Conservation (phyloP, 2,113 vertebrate genomes). For the Carlito syrichta region DNA sequence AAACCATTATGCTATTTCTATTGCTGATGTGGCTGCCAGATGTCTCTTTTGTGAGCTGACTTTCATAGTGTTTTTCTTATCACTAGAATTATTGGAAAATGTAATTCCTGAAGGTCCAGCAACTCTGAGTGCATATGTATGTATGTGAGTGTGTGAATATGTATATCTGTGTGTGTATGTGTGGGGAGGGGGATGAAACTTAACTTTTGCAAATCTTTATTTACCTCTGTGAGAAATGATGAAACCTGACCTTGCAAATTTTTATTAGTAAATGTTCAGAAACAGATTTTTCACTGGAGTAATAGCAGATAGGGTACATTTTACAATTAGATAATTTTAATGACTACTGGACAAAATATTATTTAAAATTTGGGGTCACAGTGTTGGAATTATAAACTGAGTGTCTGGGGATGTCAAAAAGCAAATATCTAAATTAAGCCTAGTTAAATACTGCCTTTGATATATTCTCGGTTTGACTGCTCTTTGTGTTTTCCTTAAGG, state of each 20-base stretch:
- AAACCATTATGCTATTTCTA: not conserved
- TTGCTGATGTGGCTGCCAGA: slow-evolving; percentile 10
- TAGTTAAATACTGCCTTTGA: not conserved
- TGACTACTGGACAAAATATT: not conserved
- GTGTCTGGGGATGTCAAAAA: not conserved
- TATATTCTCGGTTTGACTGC: not conserved
- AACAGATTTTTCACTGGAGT: not conserved
- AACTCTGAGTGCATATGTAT: not conserved
- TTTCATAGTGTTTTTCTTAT: not conserved
- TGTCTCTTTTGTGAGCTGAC: slow-evolving; percentile 39
- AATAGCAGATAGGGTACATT: not conserved
- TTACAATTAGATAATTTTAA: slow-evolving; percentile 8
- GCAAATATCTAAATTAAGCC: not conserved
- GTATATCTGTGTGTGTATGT: not conserved
- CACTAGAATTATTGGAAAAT: not conserved
- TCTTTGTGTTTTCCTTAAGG: not conserved
- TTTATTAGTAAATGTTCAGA: not conserved
- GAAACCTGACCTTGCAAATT: not conserved
- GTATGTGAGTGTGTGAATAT: not conserved
- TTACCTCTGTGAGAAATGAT: not conserved
- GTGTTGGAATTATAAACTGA: not conserved
- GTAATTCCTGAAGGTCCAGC: not conserved
- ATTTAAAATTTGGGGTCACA: not conserved
- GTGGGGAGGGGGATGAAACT: not conserved
- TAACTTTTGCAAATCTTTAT: not conserved